Base-by-base conservation (phyloP, 2,797 vertebrate genomes). In the Stomatorhinus walkeri region DNA sequence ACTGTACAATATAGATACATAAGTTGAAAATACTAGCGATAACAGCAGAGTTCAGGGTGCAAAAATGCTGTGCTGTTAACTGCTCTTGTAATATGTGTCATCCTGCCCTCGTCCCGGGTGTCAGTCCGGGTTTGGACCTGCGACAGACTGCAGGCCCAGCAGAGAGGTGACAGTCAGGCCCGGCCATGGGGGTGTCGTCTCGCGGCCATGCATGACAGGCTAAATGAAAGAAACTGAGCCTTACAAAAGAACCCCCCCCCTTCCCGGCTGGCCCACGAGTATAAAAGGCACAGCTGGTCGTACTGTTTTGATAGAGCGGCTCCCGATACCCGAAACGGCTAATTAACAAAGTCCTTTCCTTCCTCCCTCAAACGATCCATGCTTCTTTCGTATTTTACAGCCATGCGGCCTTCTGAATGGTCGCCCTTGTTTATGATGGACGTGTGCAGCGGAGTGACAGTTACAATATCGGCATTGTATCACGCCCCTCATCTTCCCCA, bases 261-360 rank as follows among this genome's bases (percentile, higher is more conserved):
- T 94, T 92, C 88, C 92, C 88, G 51, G 59, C 92, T 93, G 93
- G 94, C 95, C 95, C 95, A 93, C 95, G 95, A 95, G 94, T 97
- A 96, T 97, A 95, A 98, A 97, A 98, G 96, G 95, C 97, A 96
- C 97, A 96, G 97, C 96, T 96, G 97, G 97, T 97, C 94, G 95
- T 93, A 93, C 93, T 96, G 96, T 97, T 97, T 97, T 96, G 94
- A 96, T 97, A 97, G 96, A 95, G 95, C 94, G 92, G 94, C 94
- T 93, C 94, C 93, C 93, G 92, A 92, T 96, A 95, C 96, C 95
- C 97, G 8, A 46, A 88, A 96, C 95, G 96, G 95, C 96, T 96
- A 96, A 97, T 97, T 97, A 96, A 96, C 95, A 95, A 96, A 95
- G 95, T 94, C 92, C 92, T 90, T 93, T 93, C 90, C 91, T 90